Conservation (phyloP, 2,797 vertebrate species). For the Ptychobarbus kaznakovi region DNA sequence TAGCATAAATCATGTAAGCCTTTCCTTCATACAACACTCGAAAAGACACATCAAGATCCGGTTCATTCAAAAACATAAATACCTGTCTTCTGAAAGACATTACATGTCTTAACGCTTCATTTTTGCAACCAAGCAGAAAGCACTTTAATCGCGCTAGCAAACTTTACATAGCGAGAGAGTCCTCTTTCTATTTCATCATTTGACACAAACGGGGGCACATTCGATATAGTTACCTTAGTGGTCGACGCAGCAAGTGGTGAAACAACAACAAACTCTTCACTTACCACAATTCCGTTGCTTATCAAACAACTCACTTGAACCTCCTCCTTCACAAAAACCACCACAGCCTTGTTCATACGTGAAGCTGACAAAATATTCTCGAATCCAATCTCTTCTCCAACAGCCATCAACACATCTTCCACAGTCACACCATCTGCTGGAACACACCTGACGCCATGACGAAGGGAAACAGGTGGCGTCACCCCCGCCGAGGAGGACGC, state of each 20-base stretch:
- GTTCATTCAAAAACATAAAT: background rate
- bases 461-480: background rate
- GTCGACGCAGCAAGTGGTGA: background rate
- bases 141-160: background rate
- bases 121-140: background rate
- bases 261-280: background rate
- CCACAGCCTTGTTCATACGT: background rate
- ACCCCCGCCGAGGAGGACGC: background rate
- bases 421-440: background rate
- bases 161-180: no score
- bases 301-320: background rate
- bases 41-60: background rate
- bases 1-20: background rate
- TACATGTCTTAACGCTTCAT: background rate
- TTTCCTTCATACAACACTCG: background rate
- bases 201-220: background rate
- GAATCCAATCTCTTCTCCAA: background rate
- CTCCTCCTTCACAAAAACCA: background rate
- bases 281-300: background rate
- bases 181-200: background rate
- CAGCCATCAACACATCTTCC: background rate
- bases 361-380: no score
- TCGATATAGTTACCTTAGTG: background rate
- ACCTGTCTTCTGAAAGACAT: background rate
- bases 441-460: background rate